Percentiles rank a stretch among this genome's conserved stretches.
phyloP scores from a whole-genome alignment of 2,888 invertebrate genomes.

The Dynastes maya region DNA sequence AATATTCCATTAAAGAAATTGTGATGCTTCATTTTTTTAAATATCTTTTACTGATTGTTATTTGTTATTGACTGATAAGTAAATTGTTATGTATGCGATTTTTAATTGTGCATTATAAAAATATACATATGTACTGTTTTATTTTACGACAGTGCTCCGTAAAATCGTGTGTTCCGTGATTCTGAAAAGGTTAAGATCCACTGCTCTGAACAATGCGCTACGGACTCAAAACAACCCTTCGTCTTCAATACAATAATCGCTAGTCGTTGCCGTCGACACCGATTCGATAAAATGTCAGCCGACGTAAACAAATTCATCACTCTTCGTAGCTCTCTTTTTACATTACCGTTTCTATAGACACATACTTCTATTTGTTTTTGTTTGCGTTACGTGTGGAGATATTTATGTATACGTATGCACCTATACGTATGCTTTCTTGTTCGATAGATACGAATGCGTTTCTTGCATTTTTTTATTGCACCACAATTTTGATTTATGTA shows the following conservation, averaged over 20 bases:
- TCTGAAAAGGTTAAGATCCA: too few species aligned
- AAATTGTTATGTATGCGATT: too few species aligned
- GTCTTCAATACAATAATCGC: too few species aligned
- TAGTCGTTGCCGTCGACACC: not conserved
- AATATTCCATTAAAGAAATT: too few species aligned
- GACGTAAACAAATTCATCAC: slow-evolving; percentile 34
- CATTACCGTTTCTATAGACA: slow-evolving; percentile 5
- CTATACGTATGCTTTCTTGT: not conserved
- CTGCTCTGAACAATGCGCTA: not conserved
- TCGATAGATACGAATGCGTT: slow-evolving; percentile 1
- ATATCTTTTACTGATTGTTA: too few species aligned
- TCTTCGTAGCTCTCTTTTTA: slow-evolving; percentile 20
- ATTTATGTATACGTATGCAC: slow-evolving; percentile 14
- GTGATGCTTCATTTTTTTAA: too few species aligned
- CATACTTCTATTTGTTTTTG: slow-evolving; percentile 1
- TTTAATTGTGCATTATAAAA: too few species aligned
- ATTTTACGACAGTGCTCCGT: too few species aligned
- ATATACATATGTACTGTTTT: too few species aligned
- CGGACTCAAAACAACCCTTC: not conserved
- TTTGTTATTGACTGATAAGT: too few species aligned
- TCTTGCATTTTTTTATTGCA: slow-evolving; percentile 14
- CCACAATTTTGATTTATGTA: slow-evolving; percentile 1
- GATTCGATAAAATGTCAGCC: slow-evolving; percentile 32
- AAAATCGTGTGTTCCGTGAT: too few species aligned
- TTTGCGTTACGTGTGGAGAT: slow-evolving; percentile 24